Evolutionary conservation across 2,113 vertebrate genomes (phyloP), one percentile per base, ranked within the genome.

Genomic region (Polypterus bichir): DNA sequence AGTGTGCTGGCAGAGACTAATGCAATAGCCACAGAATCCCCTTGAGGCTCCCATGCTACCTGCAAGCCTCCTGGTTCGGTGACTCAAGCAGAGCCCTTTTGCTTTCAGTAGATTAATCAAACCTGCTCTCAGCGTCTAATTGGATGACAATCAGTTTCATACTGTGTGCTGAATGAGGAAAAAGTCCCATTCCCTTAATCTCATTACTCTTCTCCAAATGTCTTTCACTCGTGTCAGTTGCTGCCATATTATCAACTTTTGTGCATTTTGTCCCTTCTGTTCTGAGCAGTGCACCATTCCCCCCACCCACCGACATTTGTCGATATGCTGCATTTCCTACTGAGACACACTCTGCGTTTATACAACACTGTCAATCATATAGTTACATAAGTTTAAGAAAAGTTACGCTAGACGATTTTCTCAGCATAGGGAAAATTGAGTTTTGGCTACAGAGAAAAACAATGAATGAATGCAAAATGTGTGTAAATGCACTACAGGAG

Each of bases 31-130:
- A 65, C 69, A 64, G 64, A 72, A 72, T 68, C 59, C 78, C 76
- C 81, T 44, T 62, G 73, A 66, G 77, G 76, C 57, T 27, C 51
- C 56, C 48, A 61, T 55, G 61, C 9, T 67, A 71, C 76, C 77
- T 82, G 78, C 69, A 75, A 73, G 79, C 70, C 59, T 79, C 70
- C 66, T 63, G 51, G 64, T 76, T 79, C 75, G 80, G 73, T 73
- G 76, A 74, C 75, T 80, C 75, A 64, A 75, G 63, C 63, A 68
- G 73, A 69, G 65, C 64, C 72, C 73, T 77, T 78, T 83, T 69
- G 65, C 71, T 77, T 72, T 68, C 71, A 64, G 69, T 66, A 77
- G 78, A 88, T 86, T 83, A 86, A 87, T 85, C 76, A 85, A 80
- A 76, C 69, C 66, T 71, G 62, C 76, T 69, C 71, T 68, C 68